Evolutionary conservation across 1,140 invertebrate genomes (phyloP).

Genomic region (Alviniconcha marisindica): DNA sequence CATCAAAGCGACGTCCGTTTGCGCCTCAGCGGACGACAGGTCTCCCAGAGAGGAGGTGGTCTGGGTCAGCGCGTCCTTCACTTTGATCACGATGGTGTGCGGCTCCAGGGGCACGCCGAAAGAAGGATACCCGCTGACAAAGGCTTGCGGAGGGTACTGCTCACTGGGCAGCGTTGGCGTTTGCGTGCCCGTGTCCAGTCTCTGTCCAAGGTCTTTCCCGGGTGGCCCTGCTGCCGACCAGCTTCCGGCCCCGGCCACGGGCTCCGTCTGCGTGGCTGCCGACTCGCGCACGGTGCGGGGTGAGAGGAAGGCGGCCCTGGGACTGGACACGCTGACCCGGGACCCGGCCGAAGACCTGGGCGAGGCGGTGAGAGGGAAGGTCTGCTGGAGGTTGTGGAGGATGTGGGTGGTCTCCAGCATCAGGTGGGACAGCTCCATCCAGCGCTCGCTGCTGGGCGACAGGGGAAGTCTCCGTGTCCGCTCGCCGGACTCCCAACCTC

Average conservation of each 20-base stretch:
- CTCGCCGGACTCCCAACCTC: background rate
- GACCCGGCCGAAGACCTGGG: background rate
- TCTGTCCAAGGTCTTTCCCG: constrained; percentile 20
- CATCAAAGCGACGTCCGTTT: constrained; percentile 50
- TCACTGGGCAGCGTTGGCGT: background rate
- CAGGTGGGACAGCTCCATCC: constrained; percentile 33
- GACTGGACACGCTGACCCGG: background rate
- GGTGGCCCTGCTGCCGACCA: background rate
- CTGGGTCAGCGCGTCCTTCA: constrained; percentile 53
- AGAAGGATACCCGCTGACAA: background rate
- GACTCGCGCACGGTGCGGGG: background rate
- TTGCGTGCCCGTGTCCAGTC: constrained; percentile 23
- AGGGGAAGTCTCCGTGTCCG: background rate
- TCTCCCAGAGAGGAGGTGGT: constrained; percentile 55
- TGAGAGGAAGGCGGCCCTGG: background rate
- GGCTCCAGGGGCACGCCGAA: background rate
- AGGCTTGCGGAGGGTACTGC: too few relatives aligned
- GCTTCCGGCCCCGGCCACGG: background rate
- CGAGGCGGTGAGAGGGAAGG: background rate
- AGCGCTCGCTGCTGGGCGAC: constrained; percentile 20
- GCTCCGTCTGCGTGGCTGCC: background rate
- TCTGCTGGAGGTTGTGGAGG: constrained; percentile 21
- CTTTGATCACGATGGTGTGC: constrained; percentile 26
- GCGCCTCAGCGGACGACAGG: constrained; percentile 45
- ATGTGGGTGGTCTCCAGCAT: constrained; percentile 39